These are phyloP conservation scores for Anabas testudineus DNA, from an alignment of 2,797 vertebrate species.

Conservation along the genomic window DNA sequence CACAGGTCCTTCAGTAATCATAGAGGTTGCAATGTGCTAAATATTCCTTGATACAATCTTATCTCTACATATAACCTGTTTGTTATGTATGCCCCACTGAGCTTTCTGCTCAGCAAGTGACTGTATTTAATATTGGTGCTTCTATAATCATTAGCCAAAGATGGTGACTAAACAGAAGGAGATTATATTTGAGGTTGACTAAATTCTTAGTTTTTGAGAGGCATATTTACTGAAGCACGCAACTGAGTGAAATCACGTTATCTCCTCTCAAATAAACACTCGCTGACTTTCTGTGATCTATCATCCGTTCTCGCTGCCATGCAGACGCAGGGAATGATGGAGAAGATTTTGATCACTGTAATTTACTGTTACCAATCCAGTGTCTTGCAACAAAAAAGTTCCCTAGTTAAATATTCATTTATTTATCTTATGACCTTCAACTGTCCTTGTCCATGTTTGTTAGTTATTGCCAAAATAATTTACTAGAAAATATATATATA, in stretches of 20 bases:
- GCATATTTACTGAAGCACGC: slow-evolving; percentile 48
- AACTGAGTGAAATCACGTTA: slow-evolving; percentile 54
- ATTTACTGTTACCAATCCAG: slow-evolving; percentile 49
- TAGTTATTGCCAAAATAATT: slow-evolving; percentile 8
- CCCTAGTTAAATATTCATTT: slow-evolving; percentile 30
- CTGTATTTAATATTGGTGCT: slow-evolving; percentile 4
- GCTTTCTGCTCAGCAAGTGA: slow-evolving; percentile 17
- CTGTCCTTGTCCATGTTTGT: slow-evolving; percentile 11
- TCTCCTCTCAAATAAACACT: slow-evolving; percentile 56
- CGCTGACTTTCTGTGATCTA: slow-evolving; percentile 48
- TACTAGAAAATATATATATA: not conserved
- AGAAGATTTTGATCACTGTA: slow-evolving; percentile 43
- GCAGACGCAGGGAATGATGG: slow-evolving; percentile 35
- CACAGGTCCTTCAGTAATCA: not conserved
- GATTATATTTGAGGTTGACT: slow-evolving; percentile 33
- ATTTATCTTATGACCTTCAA: slow-evolving; percentile 26
- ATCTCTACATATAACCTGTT: not conserved
- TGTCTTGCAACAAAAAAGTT: slow-evolving; percentile 17
- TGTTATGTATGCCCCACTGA: not conserved
- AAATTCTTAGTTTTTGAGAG: slow-evolving; percentile 43
- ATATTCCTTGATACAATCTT: too few species aligned
- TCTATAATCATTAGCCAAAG: slow-evolving; percentile 37
- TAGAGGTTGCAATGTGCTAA: too few species aligned
- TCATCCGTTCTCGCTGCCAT: slow-evolving; percentile 44
- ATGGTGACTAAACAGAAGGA: slow-evolving; percentile 37